phyloP scores from a whole-genome alignment of 2,888 invertebrate genomes.

The Poecilobothrus nobilitatus region DNA sequence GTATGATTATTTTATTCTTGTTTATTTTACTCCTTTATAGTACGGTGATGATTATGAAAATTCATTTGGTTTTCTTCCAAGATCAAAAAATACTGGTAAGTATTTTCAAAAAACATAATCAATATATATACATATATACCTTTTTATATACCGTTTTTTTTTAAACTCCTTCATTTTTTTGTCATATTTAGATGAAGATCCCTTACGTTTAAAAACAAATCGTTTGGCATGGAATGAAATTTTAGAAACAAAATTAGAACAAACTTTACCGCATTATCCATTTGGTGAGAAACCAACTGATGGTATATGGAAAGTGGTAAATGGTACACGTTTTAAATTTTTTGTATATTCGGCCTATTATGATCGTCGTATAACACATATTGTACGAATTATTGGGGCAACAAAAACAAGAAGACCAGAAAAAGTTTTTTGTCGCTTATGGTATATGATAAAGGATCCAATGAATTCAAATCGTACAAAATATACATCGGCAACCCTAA shows the following conservation, averaged over 20 bases:
- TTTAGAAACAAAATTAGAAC: slow-evolving; percentile 42
- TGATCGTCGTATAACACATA: slow-evolving; percentile 61
- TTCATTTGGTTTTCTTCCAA: not conserved
- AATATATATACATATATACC: too few relatives aligned
- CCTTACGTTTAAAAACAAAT: not conserved
- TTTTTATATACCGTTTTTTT: too few relatives aligned
- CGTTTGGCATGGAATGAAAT: slow-evolving; percentile 25
- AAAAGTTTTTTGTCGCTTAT: slow-evolving; percentile 69
- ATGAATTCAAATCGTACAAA: slow-evolving; percentile 27
- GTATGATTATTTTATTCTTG: too few relatives aligned
- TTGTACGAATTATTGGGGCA: slow-evolving; percentile 74
- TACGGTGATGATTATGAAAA: not conserved
- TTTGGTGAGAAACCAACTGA: slow-evolving; percentile 60
- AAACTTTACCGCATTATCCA: slow-evolving; percentile 52
- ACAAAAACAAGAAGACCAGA: slow-evolving; percentile 81
- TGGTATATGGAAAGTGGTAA: slow-evolving; percentile 64
- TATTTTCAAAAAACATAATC: not conserved
- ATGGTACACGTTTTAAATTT: slow-evolving; percentile 64
- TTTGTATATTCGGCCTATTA: slow-evolving; percentile 87
- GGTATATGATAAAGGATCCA: slow-evolving; percentile 49
- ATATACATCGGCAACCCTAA: slow-evolving; percentile 56
- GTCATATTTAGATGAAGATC: not conserved
- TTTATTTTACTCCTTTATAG: not conserved
- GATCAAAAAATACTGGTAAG: not conserved
- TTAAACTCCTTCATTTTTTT: not conserved